phyloP scores from a whole-genome alignment of 2,888 invertebrate genomes.

The Onchidella celtica region DNA sequence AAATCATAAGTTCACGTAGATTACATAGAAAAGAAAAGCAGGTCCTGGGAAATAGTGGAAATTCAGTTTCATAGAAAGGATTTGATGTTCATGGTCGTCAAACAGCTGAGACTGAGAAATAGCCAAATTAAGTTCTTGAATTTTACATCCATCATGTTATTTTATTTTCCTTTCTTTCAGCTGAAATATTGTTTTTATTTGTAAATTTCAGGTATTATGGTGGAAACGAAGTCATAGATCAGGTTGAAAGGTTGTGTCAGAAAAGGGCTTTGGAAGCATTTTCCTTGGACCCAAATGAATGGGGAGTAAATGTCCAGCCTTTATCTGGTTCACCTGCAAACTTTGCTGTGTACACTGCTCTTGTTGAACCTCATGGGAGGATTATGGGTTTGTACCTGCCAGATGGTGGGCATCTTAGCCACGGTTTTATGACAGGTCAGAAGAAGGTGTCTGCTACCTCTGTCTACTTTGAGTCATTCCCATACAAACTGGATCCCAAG shows the following conservation, averaged over 20 bases:
- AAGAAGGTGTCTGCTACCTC: slow-evolving; percentile 98
- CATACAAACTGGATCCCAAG: slow-evolving; percentile 90
- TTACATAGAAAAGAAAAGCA: too few relatives aligned
- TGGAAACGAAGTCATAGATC: slow-evolving; percentile 96
- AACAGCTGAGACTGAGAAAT: too few relatives aligned
- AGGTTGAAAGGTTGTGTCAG: slow-evolving; percentile 94
- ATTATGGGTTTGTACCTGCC: slow-evolving; percentile 98
- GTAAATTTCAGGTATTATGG: slow-evolving; percentile 97
- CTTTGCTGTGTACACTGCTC: slow-evolving; percentile 95
- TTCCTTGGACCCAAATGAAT: slow-evolving; percentile 89
- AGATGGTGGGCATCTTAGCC: slow-evolving; percentile 93
- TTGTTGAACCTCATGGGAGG: slow-evolving; percentile 92
- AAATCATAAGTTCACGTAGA: too few relatives aligned
- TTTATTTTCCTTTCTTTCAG: too few relatives aligned
- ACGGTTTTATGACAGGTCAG: slow-evolving; percentile 90
- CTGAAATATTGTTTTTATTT: too few relatives aligned
- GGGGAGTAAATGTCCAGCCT: slow-evolving; percentile 99
- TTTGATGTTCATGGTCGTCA: too few relatives aligned
- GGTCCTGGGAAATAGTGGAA: too few relatives aligned
- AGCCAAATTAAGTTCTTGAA: too few relatives aligned
- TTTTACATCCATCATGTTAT: too few relatives aligned
- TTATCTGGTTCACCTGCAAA: slow-evolving; percentile 98
- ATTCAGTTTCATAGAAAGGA: too few relatives aligned
- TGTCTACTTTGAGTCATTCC: slow-evolving; percentile 98
- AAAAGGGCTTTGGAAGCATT: slow-evolving; percentile 92